Base-by-base conservation (phyloP, 2,797 vertebrate species). In the Aphelocoma californica region DNA sequence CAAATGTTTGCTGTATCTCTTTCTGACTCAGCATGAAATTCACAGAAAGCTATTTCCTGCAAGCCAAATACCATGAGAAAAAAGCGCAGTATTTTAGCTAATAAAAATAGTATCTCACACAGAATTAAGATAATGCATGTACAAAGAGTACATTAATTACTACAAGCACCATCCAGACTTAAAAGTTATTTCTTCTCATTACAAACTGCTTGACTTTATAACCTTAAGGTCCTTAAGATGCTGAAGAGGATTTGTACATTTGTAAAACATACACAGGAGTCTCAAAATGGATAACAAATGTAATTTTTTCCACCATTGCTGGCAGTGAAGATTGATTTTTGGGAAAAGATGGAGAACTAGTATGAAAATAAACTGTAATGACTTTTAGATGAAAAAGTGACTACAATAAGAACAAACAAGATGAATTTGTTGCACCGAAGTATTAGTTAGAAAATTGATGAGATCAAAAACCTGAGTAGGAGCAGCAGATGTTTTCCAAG, bases 391-490 rank as follows among this genome's bases (percentile, higher is more conserved):
- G 70, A 81, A 64, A 83, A 93, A 92, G 28, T 3, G 14, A 81
- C 44, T 81, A 75, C 29, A 51, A 14, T 57, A 75, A 62, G 42
- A 93, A 95, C 71, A 88, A 95, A 88, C 62, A 92, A 93, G 40
- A 95, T 80, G 60, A 56, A 85, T 88, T 82, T 60, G 56, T 58
- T 56, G 65, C 66, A 91, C 16, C 47, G 47, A 91, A 94, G 40
- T 36, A 66, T 81, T 64, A 83, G 65, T 47, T 58, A 81, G 48
- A 31, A 87, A 91, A 92, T 24, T 71, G 40, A 78, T 77, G 73
- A 92, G 72, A 94, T 84, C 61, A 90, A 84, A 96, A 94, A 96
- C 94, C 89, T 92, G 94, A 70, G 86, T 25, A 90, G 86, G 19
- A 88, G 86, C 67, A 92, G 90, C 67, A 92, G 94, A 81, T 94